Conservation (phyloP, 2,113 vertebrate species). For the Myiozetetes cayanensis region DNA sequence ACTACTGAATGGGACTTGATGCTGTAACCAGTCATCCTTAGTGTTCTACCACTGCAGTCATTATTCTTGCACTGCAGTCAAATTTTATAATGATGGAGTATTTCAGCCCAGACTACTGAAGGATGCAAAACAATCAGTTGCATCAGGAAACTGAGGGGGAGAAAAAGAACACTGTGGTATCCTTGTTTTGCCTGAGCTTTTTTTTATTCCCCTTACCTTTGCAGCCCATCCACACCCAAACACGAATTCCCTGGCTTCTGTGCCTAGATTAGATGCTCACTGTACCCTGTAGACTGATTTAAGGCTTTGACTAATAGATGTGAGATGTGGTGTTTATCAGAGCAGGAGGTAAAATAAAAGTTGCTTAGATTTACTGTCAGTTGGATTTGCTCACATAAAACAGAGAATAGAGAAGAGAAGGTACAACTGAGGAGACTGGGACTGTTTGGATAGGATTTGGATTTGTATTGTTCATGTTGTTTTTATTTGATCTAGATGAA, state of each 20-base stretch:
- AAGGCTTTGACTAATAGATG: background rate
- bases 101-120: constrained; percentile 34
- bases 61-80: constrained; percentile 40
- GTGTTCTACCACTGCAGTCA: constrained; percentile 19
- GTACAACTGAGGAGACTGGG: fast-evolving
- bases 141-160: background rate
- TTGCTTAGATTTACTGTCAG: background rate
- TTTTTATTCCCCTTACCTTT: background rate
- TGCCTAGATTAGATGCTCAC: background rate
- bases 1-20: background rate
- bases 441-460: background rate
- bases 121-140: constrained; percentile 6
- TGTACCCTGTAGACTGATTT: background rate
- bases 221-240: background rate
- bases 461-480: background rate
- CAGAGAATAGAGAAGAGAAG: background rate
- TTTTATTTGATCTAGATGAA: constrained; percentile 49
- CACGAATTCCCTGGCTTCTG: background rate
- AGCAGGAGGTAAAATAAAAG: background rate
- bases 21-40: constrained; percentile 19
- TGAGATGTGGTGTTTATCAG: background rate
- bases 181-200: background rate
- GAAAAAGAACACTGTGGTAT: background rate
- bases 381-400: background rate
- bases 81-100: constrained; percentile 11